phyloP scores from a whole-genome alignment of 2,797 vertebrate species.

The Pelochelys cantorii region DNA sequence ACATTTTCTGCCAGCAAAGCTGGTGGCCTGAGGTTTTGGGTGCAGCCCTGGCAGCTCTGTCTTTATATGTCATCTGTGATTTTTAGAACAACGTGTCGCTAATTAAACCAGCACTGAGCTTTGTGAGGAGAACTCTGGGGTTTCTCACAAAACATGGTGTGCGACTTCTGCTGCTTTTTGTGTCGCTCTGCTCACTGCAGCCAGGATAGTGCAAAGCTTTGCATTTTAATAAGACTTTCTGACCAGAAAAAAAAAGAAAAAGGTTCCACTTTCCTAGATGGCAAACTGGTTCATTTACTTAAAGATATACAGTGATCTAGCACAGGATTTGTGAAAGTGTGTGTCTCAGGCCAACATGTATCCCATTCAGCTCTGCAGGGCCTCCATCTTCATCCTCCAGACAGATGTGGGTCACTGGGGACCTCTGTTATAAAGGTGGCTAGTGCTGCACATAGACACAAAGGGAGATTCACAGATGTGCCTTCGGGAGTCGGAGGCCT shows the following conservation, averaged over 20 bases:
- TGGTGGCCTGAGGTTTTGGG: neutral
- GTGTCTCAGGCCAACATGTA: neutral
- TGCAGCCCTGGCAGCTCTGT: neutral
- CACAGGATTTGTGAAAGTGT: neutral
- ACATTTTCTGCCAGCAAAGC: neutral
- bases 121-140: neutral
- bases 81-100: neutral
- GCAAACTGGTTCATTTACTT: neutral
- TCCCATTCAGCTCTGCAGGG: neutral
- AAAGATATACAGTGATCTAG: too few relatives aligned
- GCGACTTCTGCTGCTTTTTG: neutral
- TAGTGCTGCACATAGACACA: neutral
- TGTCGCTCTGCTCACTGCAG: neutral
- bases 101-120: neutral
- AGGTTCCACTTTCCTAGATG: neutral
- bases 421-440: neutral
- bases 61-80: neutral
- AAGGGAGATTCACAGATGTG: neutral
- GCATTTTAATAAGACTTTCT: neutral
- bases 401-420: neutral
- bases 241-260: neutral
- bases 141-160: neutral
- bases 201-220: neutral
- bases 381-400: neutral
- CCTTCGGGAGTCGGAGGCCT: neutral